Conservation (phyloP, 30 jellyfish, hydroid and myxozoan species). For the Cassiopea andromeda region DNA sequence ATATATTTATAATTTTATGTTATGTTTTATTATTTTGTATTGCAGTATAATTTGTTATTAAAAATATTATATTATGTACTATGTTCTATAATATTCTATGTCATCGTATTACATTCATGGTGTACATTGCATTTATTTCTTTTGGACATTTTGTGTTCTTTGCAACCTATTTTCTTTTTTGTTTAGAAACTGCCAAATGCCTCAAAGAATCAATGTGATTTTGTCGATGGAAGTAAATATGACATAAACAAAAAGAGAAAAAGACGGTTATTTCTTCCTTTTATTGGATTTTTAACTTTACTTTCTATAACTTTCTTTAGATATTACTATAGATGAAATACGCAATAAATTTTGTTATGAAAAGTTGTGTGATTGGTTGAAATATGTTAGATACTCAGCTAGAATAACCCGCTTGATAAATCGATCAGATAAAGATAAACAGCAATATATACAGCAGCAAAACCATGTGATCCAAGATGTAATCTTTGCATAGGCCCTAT, state of each 20-base stretch:
- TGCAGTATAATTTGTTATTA: background rate
- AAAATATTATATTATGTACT: too few relatives aligned
- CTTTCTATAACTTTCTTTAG: background rate
- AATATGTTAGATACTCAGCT: too few relatives aligned
- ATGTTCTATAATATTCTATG: too few relatives aligned
- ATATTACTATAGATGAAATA: background rate
- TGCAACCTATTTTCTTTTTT: background rate
- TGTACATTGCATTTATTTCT: background rate
- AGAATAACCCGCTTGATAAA: too few relatives aligned
- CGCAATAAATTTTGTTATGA: background rate
- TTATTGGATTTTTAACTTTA: background rate
- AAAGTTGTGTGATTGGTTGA: too few relatives aligned
- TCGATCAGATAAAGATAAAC: too few relatives aligned
- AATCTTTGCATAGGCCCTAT: too few relatives aligned
- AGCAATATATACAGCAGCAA: too few relatives aligned
- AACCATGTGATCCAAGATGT: too few relatives aligned
- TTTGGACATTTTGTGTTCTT: background rate
- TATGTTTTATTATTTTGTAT: background rate
- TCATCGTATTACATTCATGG: background rate
- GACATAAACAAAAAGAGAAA: background rate
- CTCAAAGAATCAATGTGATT: slow-evolving; percentile 5
- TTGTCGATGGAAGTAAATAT: slow-evolving; percentile 11
- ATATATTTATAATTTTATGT: background rate
- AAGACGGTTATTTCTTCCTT: background rate
- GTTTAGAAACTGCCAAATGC: slow-evolving; percentile 34